Evolutionary conservation across 1,140 invertebrate genomes (phyloP).

Genomic region (Cryptotermes secundus): DNA sequence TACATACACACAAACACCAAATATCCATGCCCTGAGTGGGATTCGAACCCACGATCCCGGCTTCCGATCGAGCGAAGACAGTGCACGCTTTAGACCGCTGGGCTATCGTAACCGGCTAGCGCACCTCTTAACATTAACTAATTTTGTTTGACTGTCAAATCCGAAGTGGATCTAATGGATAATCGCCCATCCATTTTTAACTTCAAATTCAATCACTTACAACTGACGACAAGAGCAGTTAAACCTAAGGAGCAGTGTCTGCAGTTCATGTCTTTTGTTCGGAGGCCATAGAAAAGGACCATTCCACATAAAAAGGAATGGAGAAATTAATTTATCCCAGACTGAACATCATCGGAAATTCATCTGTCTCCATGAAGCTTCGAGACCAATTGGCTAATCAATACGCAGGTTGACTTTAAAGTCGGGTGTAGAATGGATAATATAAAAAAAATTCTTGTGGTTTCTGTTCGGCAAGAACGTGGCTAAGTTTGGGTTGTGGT

Average conservation of each 20-base stretch:
- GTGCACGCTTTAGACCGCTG: too few species aligned
- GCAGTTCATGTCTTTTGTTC: neutral
- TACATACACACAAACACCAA: too few species aligned
- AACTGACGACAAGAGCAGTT: too few species aligned
- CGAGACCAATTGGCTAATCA: conserved; percentile 1
- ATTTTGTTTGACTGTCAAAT: too few species aligned
- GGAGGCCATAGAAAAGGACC: neutral
- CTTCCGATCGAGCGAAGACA: too few species aligned
- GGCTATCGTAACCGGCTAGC: too few species aligned
- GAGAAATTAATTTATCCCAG: neutral
- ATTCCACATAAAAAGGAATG: neutral
- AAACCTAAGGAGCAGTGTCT: neutral
- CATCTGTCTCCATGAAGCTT: neutral
- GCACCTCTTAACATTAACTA: too few species aligned
- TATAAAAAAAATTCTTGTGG: neutral
- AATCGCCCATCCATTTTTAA: too few species aligned
- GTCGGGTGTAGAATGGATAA: neutral
- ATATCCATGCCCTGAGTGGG: too few species aligned
- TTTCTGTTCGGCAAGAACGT: neutral
- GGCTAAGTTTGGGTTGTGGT: neutral
- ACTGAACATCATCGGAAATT: neutral
- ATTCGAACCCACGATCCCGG: too few species aligned
- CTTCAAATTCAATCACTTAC: too few species aligned
- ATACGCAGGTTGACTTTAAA: conserved; percentile 1
- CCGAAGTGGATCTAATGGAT: too few species aligned